Evolutionary conservation across 2,113 vertebrate species (phyloP).

Genomic region (Plecturocebus donacophilus): DNA sequence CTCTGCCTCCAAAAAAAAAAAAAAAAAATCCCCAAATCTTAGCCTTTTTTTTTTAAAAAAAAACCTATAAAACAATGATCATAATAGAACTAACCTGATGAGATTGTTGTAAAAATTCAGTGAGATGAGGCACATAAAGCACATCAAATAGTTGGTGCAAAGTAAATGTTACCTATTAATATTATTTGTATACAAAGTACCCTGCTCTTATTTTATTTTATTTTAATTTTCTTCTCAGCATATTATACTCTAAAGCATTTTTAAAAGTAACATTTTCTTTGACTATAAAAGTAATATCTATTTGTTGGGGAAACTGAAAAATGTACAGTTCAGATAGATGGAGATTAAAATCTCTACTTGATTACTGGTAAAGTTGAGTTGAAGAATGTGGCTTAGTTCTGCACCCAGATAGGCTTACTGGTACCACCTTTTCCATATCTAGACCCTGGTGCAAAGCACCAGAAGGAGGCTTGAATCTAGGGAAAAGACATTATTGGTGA

Average conservation of each 20-base stretch:
- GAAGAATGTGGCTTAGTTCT: neutral
- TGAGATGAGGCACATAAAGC: neutral
- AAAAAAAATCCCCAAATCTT: neutral
- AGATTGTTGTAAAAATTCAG: neutral
- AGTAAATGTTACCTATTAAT: neutral
- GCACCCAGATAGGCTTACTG: neutral
- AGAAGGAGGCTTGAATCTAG: neutral
- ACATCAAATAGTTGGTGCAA: neutral
- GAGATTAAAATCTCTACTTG: neutral
- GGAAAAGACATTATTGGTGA: neutral
- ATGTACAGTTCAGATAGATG: neutral
- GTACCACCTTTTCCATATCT: neutral
- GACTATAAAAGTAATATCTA: neutral
- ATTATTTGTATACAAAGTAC: neutral
- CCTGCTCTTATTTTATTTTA: too few species aligned
- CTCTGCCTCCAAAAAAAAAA: too few species aligned
- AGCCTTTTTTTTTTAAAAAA: neutral
- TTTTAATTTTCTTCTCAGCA: too few species aligned
- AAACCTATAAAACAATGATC: neutral
- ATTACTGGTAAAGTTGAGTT: neutral
- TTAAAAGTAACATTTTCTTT: neutral
- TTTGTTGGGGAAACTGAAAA: neutral
- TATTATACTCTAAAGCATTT: neutral
- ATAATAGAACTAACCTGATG: neutral
- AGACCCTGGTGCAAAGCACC: neutral